Percentiles rank a stretch among this genome's conserved stretches.
phyloP scores from a whole-genome alignment of 2,113 vertebrate genomes.

The Mellivora capensis region DNA sequence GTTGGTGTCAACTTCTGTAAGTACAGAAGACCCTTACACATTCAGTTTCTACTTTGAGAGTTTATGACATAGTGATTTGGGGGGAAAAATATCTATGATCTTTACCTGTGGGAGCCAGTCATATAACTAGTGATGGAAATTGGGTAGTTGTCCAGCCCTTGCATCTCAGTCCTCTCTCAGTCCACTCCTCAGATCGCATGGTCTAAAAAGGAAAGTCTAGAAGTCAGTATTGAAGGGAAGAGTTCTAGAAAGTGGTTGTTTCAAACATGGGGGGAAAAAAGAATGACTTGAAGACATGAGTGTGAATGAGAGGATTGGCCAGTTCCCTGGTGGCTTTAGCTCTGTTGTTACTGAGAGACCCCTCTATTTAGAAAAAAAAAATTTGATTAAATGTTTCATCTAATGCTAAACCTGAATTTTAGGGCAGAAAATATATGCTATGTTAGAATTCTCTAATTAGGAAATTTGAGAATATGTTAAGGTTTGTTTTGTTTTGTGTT shows the following conservation, averaged over 20 bases:
- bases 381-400: neutral
- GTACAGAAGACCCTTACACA: neutral
- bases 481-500: neutral
- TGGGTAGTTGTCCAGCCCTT: neutral
- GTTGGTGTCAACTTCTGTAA: neutral
- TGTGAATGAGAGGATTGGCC: neutral
- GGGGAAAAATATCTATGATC: neutral
- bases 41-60: neutral
- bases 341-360: neutral
- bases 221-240: neutral
- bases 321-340: neutral
- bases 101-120: neutral
- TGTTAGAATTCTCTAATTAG: slow-evolving; percentile 27
- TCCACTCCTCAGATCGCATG: neutral
- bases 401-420: neutral
- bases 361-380: slow-evolving; percentile 8
- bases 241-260: neutral
- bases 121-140: neutral
- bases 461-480: neutral
- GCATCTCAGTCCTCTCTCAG: neutral
- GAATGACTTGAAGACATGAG: neutral
- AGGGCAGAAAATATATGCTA: neutral
- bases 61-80: neutral
- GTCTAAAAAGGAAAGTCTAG: neutral
- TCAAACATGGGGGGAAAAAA: neutral